Evolutionary conservation across 2,888 invertebrate species (phyloP), one percentile per base, ranked within the genome.

Genomic region (Epinotia nisella): DNA sequence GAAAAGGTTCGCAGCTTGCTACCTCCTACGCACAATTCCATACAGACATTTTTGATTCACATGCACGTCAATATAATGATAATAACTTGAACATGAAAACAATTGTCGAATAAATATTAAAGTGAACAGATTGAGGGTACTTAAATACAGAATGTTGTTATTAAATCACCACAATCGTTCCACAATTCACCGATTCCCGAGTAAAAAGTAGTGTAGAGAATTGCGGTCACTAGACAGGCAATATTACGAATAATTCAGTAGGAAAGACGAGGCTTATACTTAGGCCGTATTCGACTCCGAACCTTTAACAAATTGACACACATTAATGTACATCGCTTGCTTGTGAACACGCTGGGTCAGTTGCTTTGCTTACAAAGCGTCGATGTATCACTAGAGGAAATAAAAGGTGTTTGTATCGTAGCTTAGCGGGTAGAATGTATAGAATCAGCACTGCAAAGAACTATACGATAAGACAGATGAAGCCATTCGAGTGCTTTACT

Each of bases 231-330:
- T 68, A 62, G 67, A 62, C 68, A 62, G 72, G 61, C 72, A 72
- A 68, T 72, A 72, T 72, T 72, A 72, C 72, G 72, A 72, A 72
- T 72, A 72, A 72, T 72, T 72, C 68, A 72, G 67, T 72, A 68
- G 72, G 49, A 55, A 67, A 61, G 62, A 35, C 67, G 49, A 60
- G 61, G 29, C n/a, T 15, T 62, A 68, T n/a, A n/a, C n/a, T n/a
- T n/a, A n/a, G n/a, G n/a, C 21, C 53, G 39, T 17, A 61, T n/a
- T 17, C 5, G 41, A 49, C 13, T 21, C 17, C 11, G 17, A 24
- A 10, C 19, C 9, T 5, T 2, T 49, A 67, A 67, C 61, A 67
- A 35, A 56, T 56, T 21, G 29, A 39, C 2, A 49, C 35, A 55
- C 11, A 35, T 7, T 17, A n/a, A 4, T 7, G n/a, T 72, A 61